Evolutionary conservation across 1,140 invertebrate genomes (phyloP), one percentile per base, ranked within the genome.

Genomic region (Calliopsis andreniformis): DNA sequence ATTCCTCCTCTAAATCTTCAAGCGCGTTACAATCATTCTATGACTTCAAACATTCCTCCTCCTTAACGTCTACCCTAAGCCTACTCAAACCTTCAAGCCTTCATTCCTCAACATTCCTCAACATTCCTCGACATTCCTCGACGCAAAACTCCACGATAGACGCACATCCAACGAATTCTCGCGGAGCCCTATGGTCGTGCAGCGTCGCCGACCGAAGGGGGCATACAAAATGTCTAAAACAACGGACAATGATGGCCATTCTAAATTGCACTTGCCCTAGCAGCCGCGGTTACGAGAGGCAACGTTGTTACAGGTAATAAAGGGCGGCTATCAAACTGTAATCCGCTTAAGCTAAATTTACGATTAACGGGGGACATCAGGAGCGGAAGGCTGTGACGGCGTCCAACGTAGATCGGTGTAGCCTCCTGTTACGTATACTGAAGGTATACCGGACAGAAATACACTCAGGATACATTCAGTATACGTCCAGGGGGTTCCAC

Each of bases 381-480:
- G 20, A 20, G 18, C 23, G 14, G 1, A 7, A 5, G 25, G 25
- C 51, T n/a, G 32, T 6, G 76, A 77, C 53, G 84, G 81, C 35
- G 86, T 92, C 90, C 91, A 92, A 78, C 92, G 95, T 91, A 91
- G 95, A 91, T 89, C 81, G 92, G 95, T 97, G 96, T 95, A 94
- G 94, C 95, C 96, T 97, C 97, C 97, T 98, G 97, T 97, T 98
- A 98, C 97, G 97, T 98, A 98, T 98, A 98, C 97, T 97, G 97
- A 98, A 98, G 97, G 97, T 98, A 98, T 98, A 98, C 97, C 97
- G 97, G 97, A 98, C 96, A 97, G 95, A 93, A 95, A 96, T 94
- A 94, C 96, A 97, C 97, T 98, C 97, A 98, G 97, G 97, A 98
- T 98, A 98, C 97, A 98, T 98, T 98, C 97, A 98, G 97, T 98